Percentiles rank a stretch among this genome's conserved stretches.
phyloP scores from a whole-genome alignment of 2,113 vertebrate species.

The Epinephelus cyanopodus region DNA sequence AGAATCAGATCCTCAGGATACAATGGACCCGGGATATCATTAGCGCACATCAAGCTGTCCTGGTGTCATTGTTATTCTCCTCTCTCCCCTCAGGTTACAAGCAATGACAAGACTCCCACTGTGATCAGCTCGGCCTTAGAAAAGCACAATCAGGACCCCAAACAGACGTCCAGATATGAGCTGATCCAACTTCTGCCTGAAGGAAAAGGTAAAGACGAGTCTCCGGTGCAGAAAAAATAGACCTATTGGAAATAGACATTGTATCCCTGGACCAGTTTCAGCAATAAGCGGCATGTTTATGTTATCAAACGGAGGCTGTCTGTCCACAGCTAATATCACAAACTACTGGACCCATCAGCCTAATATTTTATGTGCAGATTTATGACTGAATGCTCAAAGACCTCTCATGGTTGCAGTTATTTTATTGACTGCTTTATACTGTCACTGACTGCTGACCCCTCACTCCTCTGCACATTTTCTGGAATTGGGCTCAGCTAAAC shows the following conservation, averaged over 20 bases:
- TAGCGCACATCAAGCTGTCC: slow-evolving; percentile 51
- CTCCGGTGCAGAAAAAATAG: neutral
- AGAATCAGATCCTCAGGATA: slow-evolving; percentile 40
- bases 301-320: too few species aligned
- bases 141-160: slow-evolving; percentile 89
- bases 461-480: too few species aligned
- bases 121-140: slow-evolving; percentile 90
- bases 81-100: slow-evolving; percentile 86
- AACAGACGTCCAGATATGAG: slow-evolving; percentile 85
- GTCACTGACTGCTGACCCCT: too few species aligned
- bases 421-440: too few species aligned
- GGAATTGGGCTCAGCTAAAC: too few species aligned
- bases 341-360: too few species aligned
- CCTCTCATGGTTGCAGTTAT: too few species aligned
- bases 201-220: slow-evolving; percentile 86
- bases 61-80: slow-evolving; percentile 34
- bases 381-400: too few species aligned
- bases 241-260: neutral
- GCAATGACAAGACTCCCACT: slow-evolving; percentile 91
- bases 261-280: neutral
- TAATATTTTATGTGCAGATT: too few species aligned
- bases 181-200: slow-evolving; percentile 91
- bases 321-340: too few species aligned
- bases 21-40: slow-evolving; percentile 39
- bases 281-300: neutral